Conservation (phyloP, 2,888 invertebrate genomes). For the Oegoconia quadripuncta region DNA sequence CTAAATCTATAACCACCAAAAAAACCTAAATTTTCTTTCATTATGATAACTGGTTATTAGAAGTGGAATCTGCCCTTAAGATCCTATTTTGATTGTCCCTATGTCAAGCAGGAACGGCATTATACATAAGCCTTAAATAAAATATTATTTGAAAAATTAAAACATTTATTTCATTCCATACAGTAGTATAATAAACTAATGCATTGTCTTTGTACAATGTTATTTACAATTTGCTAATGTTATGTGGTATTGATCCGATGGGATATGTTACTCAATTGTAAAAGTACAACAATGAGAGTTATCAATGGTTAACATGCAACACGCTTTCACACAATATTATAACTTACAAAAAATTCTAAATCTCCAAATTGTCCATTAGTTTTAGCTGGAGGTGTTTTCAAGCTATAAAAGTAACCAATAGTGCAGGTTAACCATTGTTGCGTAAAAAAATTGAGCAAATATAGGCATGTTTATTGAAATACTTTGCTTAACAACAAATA, state of each 20-base stretch:
- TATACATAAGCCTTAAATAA: slow-evolving; percentile 63
- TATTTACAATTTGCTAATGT: slow-evolving; percentile 14
- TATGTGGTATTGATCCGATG: slow-evolving; percentile 4
- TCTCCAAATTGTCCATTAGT: too few relatives aligned
- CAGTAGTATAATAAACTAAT: slow-evolving; percentile 21
- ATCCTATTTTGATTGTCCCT: slow-evolving; percentile 52
- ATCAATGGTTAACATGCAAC: too few relatives aligned
- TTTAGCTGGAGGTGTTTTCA: too few relatives aligned
- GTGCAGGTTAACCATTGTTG: too few relatives aligned
- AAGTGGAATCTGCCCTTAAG: slow-evolving; percentile 8
- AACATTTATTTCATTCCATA: slow-evolving; percentile 52
- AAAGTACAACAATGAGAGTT: background rate
- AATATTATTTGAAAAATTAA: slow-evolving; percentile 59
- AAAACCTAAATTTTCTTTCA: slow-evolving; percentile 1
- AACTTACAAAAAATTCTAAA: too few relatives aligned
- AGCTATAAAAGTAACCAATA: too few relatives aligned
- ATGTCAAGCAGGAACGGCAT: slow-evolving; percentile 55
- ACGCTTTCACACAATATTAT: too few relatives aligned
- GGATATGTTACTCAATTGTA: slow-evolving; percentile 9
- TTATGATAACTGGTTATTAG: slow-evolving; percentile 12
- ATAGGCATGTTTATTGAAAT: background rate
- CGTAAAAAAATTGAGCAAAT: background rate
- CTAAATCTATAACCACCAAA: too few relatives aligned
- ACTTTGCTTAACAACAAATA: background rate
- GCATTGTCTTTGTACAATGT: slow-evolving; percentile 39